A percentile compares a stretch with the other conserved stretches of the same genome.
These are phyloP conservation scores for Pogonocichla stellata DNA, from an alignment of 2,113 vertebrate species.

Conservation along the genomic window DNA sequence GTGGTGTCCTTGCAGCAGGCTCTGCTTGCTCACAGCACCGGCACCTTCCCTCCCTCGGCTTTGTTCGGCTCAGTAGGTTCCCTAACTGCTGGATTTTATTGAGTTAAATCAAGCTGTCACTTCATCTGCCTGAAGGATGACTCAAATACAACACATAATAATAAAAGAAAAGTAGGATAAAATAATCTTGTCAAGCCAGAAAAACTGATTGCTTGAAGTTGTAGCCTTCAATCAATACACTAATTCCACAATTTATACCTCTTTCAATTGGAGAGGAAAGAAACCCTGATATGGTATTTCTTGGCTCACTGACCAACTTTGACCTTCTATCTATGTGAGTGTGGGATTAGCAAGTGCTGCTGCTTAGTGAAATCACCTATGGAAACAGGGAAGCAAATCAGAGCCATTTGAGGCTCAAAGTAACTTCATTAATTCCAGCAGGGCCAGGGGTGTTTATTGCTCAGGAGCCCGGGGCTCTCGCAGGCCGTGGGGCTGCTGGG, in stretches of 20 bases:
- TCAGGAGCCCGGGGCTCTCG: neutral
- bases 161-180: constrained; percentile 99
- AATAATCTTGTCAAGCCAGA: constrained; percentile 99
- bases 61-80: constrained; percentile 93
- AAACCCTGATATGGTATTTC: constrained; percentile 98
- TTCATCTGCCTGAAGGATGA: constrained; percentile 98
- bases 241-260: constrained; percentile 99
- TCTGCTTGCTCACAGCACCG: constrained; percentile 73
- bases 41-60: constrained; percentile 77
- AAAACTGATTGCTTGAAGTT: constrained; percentile 98
- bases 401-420: constrained; percentile 82
- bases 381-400: constrained; percentile 88
- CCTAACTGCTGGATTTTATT: constrained; percentile 97
- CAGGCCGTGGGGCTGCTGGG: neutral
- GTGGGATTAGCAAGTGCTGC: constrained; percentile 89
- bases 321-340: constrained; percentile 92
- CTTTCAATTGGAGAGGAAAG: constrained; percentile 91
- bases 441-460: constrained; percentile 50
- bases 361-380: constrained; percentile 91
- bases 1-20: constrained; percentile 79
- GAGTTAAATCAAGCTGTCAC: constrained; percentile 99
- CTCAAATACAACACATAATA: constrained; percentile 99
- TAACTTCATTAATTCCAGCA: constrained; percentile 90
- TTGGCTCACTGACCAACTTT: constrained; percentile 99
- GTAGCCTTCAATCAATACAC: constrained; percentile 96